Percentiles rank a stretch among this genome's conserved stretches.
Evolutionary conservation across 2,888 invertebrate species (phyloP).

Genomic region (Nephrotoma flavescens): DNA sequence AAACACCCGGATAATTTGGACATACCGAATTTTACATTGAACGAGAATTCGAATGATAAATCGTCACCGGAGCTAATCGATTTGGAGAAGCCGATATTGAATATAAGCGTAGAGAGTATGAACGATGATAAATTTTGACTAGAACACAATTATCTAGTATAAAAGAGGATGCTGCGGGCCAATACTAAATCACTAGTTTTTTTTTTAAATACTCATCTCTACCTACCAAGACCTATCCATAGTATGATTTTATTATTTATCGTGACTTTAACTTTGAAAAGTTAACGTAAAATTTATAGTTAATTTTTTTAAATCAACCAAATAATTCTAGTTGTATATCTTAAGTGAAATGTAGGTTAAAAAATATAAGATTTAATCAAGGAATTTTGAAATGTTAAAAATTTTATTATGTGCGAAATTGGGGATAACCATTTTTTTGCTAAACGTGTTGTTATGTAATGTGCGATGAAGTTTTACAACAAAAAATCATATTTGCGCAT

Average conservation of each 20-base stretch:
- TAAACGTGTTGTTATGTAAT: too few relatives aligned
- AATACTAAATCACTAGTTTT: neutral
- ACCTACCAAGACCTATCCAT: neutral
- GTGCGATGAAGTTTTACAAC: too few relatives aligned
- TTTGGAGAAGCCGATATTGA: slow-evolving; percentile 27
- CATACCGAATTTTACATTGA: neutral
- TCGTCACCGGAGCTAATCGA: slow-evolving; percentile 23
- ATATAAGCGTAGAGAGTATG: slow-evolving; percentile 14
- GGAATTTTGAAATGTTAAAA: neutral
- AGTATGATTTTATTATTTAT: neutral
- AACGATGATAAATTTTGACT: neutral
- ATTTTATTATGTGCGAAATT: neutral
- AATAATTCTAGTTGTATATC: neutral
- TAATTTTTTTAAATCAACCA: neutral
- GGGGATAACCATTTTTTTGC: too few relatives aligned
- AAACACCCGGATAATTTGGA: slow-evolving; percentile 2
- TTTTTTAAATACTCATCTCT: neutral
- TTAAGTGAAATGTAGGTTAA: neutral
- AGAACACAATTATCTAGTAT: neutral
- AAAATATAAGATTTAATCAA: neutral
- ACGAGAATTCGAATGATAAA: neutral
- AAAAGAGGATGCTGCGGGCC: neutral
- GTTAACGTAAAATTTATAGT: neutral
- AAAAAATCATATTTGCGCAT: too few relatives aligned
- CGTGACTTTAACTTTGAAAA: neutral